Evolutionary conservation across 2,888 invertebrate genomes (phyloP).

Genomic region (Drosophila antonietae): DNA sequence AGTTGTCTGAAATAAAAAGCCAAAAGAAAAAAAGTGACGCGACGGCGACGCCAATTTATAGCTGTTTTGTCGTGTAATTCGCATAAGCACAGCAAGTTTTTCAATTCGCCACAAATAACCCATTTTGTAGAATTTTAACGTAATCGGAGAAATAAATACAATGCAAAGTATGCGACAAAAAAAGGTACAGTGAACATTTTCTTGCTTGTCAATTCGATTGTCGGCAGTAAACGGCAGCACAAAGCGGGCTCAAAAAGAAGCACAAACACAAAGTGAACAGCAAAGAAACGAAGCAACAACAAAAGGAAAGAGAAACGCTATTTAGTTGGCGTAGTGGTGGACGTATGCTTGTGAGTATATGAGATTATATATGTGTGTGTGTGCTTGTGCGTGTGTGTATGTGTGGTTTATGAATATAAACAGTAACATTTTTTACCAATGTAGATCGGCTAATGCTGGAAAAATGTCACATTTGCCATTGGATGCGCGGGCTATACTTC

Average conservation of each 20-base stretch:
- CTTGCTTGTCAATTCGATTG: constrained; percentile 64
- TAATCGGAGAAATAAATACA: constrained; percentile 32
- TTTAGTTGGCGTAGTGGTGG: constrained; percentile 37
- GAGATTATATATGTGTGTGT: constrained; percentile 25
- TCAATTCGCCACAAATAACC: constrained; percentile 43
- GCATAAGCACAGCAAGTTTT: constrained; percentile 37
- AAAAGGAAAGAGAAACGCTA: constrained; percentile 66
- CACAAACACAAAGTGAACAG: constrained; percentile 51
- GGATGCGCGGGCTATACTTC: constrained; percentile 90
- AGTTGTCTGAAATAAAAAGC: constrained; percentile 41
- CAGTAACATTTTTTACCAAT: constrained; percentile 38
- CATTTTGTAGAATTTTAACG: constrained; percentile 41
- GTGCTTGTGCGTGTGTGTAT: neutral
- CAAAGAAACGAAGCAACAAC: constrained; percentile 70
- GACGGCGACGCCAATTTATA: constrained; percentile 52
- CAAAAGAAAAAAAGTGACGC: constrained; percentile 65
- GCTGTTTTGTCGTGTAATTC: constrained; percentile 33
- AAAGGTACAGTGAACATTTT: constrained; percentile 75
- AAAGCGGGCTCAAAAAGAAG: constrained; percentile 60
- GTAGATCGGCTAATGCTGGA: constrained; percentile 54
- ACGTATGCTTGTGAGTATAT: constrained; percentile 32
- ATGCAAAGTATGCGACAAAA: constrained; percentile 47
- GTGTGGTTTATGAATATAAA: constrained; percentile 42
- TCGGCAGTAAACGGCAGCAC: constrained; percentile 66
- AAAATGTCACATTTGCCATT: constrained; percentile 85